A percentile compares a stretch with the other conserved stretches of the same genome.
phyloP scores from a whole-genome alignment of 2,797 vertebrate species.

The Enoplosus armatus region DNA sequence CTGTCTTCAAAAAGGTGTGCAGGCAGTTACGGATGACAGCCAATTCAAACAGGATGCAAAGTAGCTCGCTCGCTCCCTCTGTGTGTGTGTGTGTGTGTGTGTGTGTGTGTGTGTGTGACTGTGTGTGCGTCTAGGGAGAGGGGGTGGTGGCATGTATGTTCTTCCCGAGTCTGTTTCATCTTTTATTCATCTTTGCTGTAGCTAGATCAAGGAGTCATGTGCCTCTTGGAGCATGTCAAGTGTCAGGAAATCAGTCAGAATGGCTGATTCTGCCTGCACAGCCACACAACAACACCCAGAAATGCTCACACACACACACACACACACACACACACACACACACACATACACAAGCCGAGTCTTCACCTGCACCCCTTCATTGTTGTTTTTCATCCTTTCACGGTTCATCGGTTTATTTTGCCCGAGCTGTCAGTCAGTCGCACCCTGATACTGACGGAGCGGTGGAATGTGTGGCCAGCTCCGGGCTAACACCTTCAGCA shows the following conservation, averaged over 20 bases:
- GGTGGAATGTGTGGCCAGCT: slow-evolving; percentile 56
- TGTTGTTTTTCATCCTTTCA: slow-evolving; percentile 54
- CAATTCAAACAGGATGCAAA: slow-evolving; percentile 86
- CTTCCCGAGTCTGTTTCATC: slow-evolving; percentile 81
- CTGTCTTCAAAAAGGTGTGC: slow-evolving; percentile 82
- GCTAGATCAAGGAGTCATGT: slow-evolving; percentile 81
- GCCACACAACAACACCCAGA: slow-evolving; percentile 41
- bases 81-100: slow-evolving; percentile 29
- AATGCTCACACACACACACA: slow-evolving; percentile 19
- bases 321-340: slow-evolving; percentile 28
- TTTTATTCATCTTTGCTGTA: slow-evolving; percentile 83
- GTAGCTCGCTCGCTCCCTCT: slow-evolving; percentile 52
- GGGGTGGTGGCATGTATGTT: slow-evolving; percentile 78
- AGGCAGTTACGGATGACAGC: slow-evolving; percentile 79
- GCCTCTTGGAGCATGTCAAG: slow-evolving; percentile 81
- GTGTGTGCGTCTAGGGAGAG: slow-evolving; percentile 42
- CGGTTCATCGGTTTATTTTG: slow-evolving; percentile 46
- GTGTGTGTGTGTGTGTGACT: slow-evolving; percentile 38
- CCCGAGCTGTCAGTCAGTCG: slow-evolving; percentile 57
- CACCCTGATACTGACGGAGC: slow-evolving; percentile 50
- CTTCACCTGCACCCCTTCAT: slow-evolving; percentile 59
- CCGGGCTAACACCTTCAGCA: slow-evolving; percentile 79
- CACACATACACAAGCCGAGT: background rate
- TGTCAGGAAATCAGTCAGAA: slow-evolving; percentile 82
- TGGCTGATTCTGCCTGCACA: slow-evolving; percentile 68